These are phyloP conservation scores for Sciurus niger DNA, from an alignment of 2,113 vertebrate species.

Conservation along the genomic window DNA sequence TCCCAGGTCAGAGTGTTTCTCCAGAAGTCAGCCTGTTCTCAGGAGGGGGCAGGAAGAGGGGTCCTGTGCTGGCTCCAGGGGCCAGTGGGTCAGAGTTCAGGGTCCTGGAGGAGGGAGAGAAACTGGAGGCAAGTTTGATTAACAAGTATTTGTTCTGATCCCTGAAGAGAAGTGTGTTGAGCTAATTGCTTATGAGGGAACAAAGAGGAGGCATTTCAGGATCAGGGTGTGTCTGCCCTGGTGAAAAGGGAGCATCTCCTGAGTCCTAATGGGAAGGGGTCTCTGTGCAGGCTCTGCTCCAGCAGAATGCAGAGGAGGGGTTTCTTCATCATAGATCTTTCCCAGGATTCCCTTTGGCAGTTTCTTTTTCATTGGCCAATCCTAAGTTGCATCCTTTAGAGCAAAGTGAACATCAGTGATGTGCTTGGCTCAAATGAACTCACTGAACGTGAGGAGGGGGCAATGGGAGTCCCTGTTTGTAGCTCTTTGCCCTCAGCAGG, in stretches of 20 bases:
- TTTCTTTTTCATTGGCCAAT: background rate
- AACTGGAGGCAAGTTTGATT: background rate
- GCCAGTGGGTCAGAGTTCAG: background rate
- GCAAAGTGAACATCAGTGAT: background rate
- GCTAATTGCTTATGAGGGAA: background rate
- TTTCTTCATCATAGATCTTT: background rate
- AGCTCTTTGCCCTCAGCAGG: no score
- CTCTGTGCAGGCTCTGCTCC: background rate
- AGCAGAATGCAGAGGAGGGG: background rate
- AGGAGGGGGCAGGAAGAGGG: background rate
- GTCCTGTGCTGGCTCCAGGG: background rate
- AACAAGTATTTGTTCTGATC: background rate
- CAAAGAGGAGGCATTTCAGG: background rate
- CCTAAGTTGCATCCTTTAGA: no score
- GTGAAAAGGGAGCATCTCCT: background rate
- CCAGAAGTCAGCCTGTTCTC: background rate
- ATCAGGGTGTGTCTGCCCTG: background rate
- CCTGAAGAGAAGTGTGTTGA: background rate
- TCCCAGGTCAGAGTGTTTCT: background rate
- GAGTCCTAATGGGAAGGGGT: background rate
- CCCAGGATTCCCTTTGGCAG: background rate
- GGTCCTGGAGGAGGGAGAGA: background rate
- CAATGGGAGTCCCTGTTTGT: no score
- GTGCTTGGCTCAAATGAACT: no score
- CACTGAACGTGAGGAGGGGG: no score